phyloP scores from a whole-genome alignment of 2,113 vertebrate genomes.

The Peucedramus taeniatus region DNA sequence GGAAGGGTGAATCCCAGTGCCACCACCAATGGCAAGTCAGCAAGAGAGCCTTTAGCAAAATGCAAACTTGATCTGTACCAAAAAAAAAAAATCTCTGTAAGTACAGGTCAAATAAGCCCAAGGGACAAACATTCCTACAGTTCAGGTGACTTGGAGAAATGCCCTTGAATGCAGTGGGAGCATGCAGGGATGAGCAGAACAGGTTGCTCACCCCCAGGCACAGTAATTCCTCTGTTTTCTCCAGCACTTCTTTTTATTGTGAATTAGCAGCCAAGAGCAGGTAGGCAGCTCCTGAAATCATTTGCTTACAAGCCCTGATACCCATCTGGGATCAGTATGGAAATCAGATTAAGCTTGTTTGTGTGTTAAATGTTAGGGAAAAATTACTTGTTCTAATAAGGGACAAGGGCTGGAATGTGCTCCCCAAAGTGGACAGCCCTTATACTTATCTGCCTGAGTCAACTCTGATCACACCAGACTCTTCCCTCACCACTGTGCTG shows the following conservation, averaged over 20 bases:
- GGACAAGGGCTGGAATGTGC: conserved; percentile 8
- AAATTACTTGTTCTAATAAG: conserved; percentile 65
- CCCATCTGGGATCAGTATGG: conserved; percentile 57
- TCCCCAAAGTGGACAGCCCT: conserved; percentile 2
- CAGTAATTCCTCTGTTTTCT: conserved; percentile 16
- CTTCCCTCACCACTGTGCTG: background rate
- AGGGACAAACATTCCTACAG: background rate
- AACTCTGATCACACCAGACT: background rate
- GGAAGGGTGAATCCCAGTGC: background rate
- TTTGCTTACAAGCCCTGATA: conserved; percentile 53
- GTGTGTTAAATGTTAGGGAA: conserved; percentile 66
- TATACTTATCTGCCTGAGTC: background rate
- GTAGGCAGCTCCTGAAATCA: conserved; percentile 46
- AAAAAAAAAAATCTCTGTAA: background rate
- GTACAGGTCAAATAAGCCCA: background rate
- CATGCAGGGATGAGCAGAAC: background rate
- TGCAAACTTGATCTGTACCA: background rate
- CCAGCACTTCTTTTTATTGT: background rate
- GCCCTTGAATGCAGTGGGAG: background rate
- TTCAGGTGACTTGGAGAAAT: background rate
- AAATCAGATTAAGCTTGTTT: conserved; percentile 72
- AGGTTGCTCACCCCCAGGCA: background rate
- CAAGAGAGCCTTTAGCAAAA: background rate
- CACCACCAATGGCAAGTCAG: background rate
- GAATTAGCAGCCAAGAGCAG: conserved; percentile 32